These are phyloP conservation scores for Lamellibrachia columna DNA, from an alignment of 2,888 invertebrate genomes.

Conservation along the genomic window DNA sequence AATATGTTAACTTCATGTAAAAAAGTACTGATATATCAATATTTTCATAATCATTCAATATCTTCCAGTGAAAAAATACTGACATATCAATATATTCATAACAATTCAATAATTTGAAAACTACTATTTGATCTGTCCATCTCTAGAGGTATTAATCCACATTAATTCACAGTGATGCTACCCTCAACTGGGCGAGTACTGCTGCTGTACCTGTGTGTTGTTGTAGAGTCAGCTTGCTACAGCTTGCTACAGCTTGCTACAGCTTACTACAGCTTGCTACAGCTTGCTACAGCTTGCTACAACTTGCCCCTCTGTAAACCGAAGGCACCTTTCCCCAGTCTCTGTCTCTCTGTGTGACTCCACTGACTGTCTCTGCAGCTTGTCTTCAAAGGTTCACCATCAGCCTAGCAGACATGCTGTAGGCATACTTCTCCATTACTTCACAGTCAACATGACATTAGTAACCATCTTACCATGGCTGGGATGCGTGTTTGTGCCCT, in stretches of 20 bases:
- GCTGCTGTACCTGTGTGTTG: neutral
- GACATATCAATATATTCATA: too few relatives aligned
- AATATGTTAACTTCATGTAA: too few relatives aligned
- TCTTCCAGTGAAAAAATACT: too few relatives aligned
- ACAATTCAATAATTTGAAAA: too few relatives aligned
- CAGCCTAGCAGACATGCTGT: neutral
- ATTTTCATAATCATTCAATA: too few relatives aligned
- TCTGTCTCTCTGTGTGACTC: neutral
- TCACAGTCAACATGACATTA: neutral
- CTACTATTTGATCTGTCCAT: neutral
- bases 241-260: neutral
- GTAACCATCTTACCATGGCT: neutral
- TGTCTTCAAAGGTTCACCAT: neutral
- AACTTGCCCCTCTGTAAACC: too few relatives aligned
- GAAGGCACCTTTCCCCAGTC: neutral
- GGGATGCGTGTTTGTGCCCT: neutral
- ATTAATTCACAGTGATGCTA: neutral
- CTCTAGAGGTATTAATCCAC: neutral
- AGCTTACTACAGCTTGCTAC: neutral
- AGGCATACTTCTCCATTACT: neutral
- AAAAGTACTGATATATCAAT: too few relatives aligned
- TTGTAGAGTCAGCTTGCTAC: neutral
- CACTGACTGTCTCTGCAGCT: neutral
- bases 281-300: neutral
- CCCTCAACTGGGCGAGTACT: neutral